Percentiles rank a stretch among this genome's conserved stretches.
These are phyloP conservation scores for Periophthalmus magnuspinnatus DNA, from an alignment of 2,797 vertebrate genomes.

Conservation along the genomic window DNA sequence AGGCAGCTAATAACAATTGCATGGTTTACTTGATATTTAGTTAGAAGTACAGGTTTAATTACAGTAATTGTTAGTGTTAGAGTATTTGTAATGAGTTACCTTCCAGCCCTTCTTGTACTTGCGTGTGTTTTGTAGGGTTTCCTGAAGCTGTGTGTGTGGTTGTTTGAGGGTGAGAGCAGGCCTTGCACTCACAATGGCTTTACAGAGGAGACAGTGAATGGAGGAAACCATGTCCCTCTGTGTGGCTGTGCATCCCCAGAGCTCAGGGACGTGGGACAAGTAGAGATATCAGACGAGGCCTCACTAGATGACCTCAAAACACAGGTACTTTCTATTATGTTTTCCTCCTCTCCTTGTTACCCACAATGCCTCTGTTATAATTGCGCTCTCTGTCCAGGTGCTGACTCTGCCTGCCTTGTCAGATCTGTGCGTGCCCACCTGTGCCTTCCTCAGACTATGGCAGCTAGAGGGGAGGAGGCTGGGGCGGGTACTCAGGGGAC, in stretches of 20 bases:
- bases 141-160: constrained; percentile 87
- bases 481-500: constrained; percentile 79
- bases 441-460: constrained; percentile 87
- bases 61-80: neutral
- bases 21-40: too few relatives aligned
- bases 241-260: constrained; percentile 36
- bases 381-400: constrained; percentile 65
- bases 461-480: constrained; percentile 79
- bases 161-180: constrained; percentile 49
- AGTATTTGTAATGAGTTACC: neutral
- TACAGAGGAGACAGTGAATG: constrained; percentile 38
- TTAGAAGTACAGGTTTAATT: too few relatives aligned
- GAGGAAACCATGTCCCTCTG: constrained; percentile 34
- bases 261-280: constrained; percentile 76
- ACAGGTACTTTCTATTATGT: constrained; percentile 76
- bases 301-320: constrained; percentile 86
- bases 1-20: too few relatives aligned
- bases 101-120: too few relatives aligned
- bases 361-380: neutral
- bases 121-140: constrained; percentile 77
- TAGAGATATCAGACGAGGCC: constrained; percentile 87
- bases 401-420: constrained; percentile 80
- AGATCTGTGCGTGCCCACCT: constrained; percentile 71
- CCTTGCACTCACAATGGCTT: constrained; percentile 43
- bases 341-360: neutral